Evolutionary conservation across 2,888 invertebrate species (phyloP).

Genomic region (Sarcophaga variegata): DNA sequence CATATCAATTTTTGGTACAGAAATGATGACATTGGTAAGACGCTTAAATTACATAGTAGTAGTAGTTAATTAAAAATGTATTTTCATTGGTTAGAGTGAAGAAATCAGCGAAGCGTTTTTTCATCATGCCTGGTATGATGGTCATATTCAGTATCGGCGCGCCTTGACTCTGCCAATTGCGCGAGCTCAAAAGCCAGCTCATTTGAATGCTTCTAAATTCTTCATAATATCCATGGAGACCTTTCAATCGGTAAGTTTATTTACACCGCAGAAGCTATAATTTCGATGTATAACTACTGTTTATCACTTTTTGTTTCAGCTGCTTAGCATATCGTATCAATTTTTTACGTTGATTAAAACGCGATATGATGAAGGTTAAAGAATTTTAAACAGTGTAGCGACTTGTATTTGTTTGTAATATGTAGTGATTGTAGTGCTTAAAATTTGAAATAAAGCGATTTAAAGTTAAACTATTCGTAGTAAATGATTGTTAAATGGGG

Average conservation of each 20-base stretch:
- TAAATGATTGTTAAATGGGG: too few relatives aligned
- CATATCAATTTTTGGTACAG: slow-evolving; percentile 70
- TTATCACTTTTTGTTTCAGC: slow-evolving; percentile 54
- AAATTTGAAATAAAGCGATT: too few relatives aligned
- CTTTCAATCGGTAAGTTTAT: slow-evolving; percentile 69
- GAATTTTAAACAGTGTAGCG: neutral
- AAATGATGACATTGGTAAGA: slow-evolving; percentile 70
- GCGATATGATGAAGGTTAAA: slow-evolving; percentile 60
- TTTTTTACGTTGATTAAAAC: slow-evolving; percentile 72
- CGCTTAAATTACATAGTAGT: too few relatives aligned
- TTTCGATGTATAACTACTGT: neutral
- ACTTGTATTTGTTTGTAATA: too few relatives aligned
- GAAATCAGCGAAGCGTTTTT: slow-evolving; percentile 70
- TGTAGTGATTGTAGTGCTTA: too few relatives aligned
- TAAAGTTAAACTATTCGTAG: too few relatives aligned
- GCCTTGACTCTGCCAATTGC: slow-evolving; percentile 69
- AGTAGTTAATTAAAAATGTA: neutral
- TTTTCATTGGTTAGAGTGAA: slow-evolving; percentile 59
- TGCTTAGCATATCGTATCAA: slow-evolving; percentile 71
- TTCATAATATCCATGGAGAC: slow-evolving; percentile 72
- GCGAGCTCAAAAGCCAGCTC: slow-evolving; percentile 69
- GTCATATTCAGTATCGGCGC: slow-evolving; percentile 68
- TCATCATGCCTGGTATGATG: slow-evolving; percentile 72
- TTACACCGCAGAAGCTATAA: too few relatives aligned
- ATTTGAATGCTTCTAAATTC: slow-evolving; percentile 72